These are phyloP conservation scores for Leptothorax acervorum DNA, from an alignment of 2,888 invertebrate genomes.

Conservation along the genomic window DNA sequence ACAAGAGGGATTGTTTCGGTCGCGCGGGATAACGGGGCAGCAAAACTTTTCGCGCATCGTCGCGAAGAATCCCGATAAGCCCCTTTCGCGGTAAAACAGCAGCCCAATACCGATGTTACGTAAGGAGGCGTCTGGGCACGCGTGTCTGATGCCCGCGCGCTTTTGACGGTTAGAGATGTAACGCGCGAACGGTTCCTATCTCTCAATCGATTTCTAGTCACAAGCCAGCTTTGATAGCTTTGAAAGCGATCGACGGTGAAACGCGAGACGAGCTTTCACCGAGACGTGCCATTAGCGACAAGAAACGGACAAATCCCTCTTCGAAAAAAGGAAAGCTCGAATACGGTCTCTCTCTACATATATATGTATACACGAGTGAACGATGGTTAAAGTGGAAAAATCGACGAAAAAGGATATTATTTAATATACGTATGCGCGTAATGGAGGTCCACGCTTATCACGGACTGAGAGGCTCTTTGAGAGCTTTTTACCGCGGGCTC, in stretches of 20 bases:
- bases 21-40: slow-evolving; percentile 17
- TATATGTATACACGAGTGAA: neutral
- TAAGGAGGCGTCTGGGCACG: neutral
- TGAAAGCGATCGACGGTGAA: slow-evolving; percentile 40
- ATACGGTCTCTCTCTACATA: neutral
- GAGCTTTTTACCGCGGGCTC: slow-evolving; percentile 30
- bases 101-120: neutral
- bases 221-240: neutral
- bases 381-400: slow-evolving; percentile 18
- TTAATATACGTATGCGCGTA: slow-evolving; percentile 43
- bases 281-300: slow-evolving; percentile 45
- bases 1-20: slow-evolving; percentile 38
- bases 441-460: slow-evolving; percentile 51
- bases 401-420: slow-evolving; percentile 48
- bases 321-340: slow-evolving; percentile 26
- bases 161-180: neutral
- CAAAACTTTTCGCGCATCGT: slow-evolving; percentile 40
- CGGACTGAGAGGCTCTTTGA: slow-evolving; percentile 49
- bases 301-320: slow-evolving; percentile 39
- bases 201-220: slow-evolving; percentile 20
- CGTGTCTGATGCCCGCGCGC: neutral
- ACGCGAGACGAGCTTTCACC: slow-evolving; percentile 41
- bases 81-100: slow-evolving; percentile 4
- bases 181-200: slow-evolving; percentile 15
- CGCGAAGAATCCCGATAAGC: slow-evolving; percentile 26